These are phyloP conservation scores for Hydrozoanthus tunicans DNA, from an alignment of 64 coral and sea anemone species.

Conservation along the genomic window DNA sequence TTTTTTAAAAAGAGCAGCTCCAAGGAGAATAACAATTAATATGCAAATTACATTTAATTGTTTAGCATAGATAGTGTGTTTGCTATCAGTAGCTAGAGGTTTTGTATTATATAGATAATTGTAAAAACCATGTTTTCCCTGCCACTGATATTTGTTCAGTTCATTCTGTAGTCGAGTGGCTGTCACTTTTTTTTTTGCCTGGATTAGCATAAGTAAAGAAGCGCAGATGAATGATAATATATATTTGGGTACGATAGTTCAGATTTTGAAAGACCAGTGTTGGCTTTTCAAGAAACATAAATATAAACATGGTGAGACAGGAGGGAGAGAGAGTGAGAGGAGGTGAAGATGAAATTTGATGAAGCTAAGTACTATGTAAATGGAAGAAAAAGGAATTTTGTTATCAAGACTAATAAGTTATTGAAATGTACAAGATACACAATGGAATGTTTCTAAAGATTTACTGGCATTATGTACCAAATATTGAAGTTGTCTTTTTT, in stretches of 20 bases:
- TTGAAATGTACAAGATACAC: no score
- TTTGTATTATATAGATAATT: not conserved
- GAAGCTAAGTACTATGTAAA: no score
- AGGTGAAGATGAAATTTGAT: no score
- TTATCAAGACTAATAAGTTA: no score
- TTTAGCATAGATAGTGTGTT: conserved; percentile 11
- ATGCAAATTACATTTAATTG: not conserved
- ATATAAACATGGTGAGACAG: not conserved
- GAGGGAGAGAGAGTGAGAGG: not conserved
- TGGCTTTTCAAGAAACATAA: not conserved
- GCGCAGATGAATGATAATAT: not conserved
- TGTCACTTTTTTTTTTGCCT: conserved; percentile 3
- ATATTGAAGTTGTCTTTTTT: no score
- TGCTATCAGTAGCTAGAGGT: not conserved
- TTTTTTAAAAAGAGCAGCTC: not conserved
- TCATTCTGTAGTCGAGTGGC: not conserved
- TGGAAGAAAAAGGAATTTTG: no score
- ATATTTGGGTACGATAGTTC: not conserved
- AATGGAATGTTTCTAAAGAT: no score
- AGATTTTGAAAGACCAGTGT: not conserved
- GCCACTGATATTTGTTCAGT: not conserved
- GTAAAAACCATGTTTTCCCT: not conserved
- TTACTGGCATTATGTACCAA: no score
- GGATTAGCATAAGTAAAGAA: conserved; percentile 12
- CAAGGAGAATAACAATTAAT: not conserved